Conservation (phyloP, 1,140 invertebrate species). For the Hylyphantes graminicola region DNA sequence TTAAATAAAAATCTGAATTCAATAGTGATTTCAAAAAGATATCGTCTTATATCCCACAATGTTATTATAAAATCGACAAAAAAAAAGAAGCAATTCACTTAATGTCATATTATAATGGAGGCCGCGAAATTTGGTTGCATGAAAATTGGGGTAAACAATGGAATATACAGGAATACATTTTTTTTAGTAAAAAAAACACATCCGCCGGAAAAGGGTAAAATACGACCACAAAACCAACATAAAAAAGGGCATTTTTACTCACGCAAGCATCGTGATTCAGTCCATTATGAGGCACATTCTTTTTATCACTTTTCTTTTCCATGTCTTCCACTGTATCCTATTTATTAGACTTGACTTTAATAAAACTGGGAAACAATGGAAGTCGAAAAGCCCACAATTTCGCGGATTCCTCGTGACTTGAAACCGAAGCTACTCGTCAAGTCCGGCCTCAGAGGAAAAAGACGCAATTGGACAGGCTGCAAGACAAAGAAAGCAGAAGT, state of each 20-base stretch:
- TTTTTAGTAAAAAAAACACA: no score
- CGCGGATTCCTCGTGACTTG: not conserved
- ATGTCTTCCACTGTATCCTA: not conserved
- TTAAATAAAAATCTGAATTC: no score
- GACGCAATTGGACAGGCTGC: slow-evolving; percentile 17
- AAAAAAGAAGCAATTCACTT: no score
- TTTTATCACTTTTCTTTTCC: slow-evolving; percentile 37
- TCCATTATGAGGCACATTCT: slow-evolving; percentile 28
- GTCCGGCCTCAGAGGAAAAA: slow-evolving; percentile 13
- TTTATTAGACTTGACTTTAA: not conserved
- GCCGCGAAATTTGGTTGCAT: no score
- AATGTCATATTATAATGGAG: no score
- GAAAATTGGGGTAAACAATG: no score
- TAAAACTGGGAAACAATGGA: not conserved
- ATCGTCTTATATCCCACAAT: no score
- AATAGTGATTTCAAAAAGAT: no score
- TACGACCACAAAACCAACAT: not conserved
- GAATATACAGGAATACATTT: no score
- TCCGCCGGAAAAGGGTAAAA: not conserved
- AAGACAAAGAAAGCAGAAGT: slow-evolving; percentile 31
- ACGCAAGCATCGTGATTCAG: slow-evolving; percentile 7
- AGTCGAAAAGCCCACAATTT: no score
- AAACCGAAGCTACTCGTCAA: not conserved
- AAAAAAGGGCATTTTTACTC: not conserved
- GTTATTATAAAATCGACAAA: no score